Conservation (phyloP, 2,888 invertebrate genomes). For the Diarsia mendica region DNA sequence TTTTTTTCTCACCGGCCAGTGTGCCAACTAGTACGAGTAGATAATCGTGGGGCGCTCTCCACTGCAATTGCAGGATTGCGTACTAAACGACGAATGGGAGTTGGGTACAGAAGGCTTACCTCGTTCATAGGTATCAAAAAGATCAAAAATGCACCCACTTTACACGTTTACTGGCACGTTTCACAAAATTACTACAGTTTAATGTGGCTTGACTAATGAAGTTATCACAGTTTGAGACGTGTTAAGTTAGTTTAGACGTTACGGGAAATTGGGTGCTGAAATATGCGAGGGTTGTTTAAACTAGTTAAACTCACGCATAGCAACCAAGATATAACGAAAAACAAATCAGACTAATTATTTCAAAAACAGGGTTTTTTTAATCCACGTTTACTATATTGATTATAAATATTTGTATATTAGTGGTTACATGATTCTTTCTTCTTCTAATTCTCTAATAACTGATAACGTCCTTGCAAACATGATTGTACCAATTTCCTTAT, state of each 20-base stretch:
- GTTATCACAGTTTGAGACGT: background rate
- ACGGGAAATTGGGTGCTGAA: background rate
- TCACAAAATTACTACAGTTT: background rate
- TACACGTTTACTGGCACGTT: too few relatives aligned
- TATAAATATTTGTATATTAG: too few relatives aligned
- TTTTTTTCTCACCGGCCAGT: constrained; percentile 68
- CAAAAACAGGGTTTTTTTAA: background rate
- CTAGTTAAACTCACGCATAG: background rate
- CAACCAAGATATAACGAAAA: background rate
- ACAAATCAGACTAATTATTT: background rate
- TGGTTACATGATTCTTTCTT: background rate
- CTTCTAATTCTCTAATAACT: background rate
- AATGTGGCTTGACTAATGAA: background rate
- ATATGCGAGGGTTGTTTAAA: background rate
- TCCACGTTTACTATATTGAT: too few relatives aligned
- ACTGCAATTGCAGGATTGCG: constrained; percentile 64
- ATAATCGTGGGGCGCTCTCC: constrained; percentile 64
- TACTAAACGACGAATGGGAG: constrained; percentile 15
- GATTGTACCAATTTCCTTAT: background rate
- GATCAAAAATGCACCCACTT: too few relatives aligned
- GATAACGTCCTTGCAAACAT: background rate
- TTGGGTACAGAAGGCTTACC: constrained; percentile 19
- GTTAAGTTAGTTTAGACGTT: background rate
- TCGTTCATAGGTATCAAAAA: background rate
- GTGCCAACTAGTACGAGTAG: constrained; percentile 60